Base-by-base conservation (phyloP, 2,113 vertebrate species). In the Willisornis vidua region DNA sequence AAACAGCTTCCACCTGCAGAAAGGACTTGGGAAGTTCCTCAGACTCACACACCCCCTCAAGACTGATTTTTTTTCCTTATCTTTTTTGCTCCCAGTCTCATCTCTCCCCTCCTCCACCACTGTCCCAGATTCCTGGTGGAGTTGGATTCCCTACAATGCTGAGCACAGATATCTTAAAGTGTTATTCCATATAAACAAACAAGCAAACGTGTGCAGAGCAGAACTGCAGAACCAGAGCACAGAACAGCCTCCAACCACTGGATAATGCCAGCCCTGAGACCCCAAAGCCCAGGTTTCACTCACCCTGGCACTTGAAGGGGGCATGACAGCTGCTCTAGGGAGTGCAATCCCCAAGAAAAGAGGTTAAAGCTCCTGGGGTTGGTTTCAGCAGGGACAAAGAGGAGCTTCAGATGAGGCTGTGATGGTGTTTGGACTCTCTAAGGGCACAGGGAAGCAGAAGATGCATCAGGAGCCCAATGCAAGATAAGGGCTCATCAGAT, bases 111-210 rank as follows among this genome's bases (percentile, higher is more conserved):
- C 66, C 78, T 92, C 85, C 71, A 51, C 37, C 0, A 0, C 67
- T 91, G 85, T 31, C 71, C 94, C 81, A 96, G 94, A 91, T 96
- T 93, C 74, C 85, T 63, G 59, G 43, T 67, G 3, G 61, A 46
- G 35, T 39, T 26, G 12, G 26, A 39, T 26, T 83, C 75, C 78
- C 78, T 85, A 26, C 2, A 15, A 96, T 43, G 59, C 84, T 55
- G 18, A 91, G 43, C 66, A 77, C 23, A 66, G 81, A 51, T 24
- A 46, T 11, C 83, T 90, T 14, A 4, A 43, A 62, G 39, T 3
- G 29, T 76, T 73, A 20, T 49, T 58, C 78, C 62, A 19, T 48
- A 65, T 78, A 85, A 90, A 55, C 2, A 26, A 87, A 37, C 29
- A 59, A 18, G 8, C 24, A 59, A 52, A 9, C 20, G 2, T 0